Evolutionary conservation across 2,888 invertebrate genomes (phyloP).

Genomic region (Ophion costatus): DNA sequence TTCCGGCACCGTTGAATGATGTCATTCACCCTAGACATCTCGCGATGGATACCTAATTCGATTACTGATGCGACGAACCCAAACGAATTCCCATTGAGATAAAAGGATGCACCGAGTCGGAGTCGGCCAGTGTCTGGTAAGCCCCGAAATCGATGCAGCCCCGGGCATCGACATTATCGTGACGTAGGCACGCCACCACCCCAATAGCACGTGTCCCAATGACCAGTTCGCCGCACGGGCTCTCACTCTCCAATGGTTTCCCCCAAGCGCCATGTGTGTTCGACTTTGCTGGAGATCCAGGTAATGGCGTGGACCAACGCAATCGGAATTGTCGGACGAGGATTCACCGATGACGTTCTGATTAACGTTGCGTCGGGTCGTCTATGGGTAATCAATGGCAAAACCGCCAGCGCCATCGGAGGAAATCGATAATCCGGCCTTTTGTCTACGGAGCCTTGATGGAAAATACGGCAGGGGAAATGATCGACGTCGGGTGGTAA

Average conservation of each 20-base stretch:
- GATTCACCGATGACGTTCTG: constrained; percentile 62
- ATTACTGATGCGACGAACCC: not conserved
- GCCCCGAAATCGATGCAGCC: constrained; percentile 39
- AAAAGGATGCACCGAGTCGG: not conserved
- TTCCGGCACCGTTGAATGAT: no score
- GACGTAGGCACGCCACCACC: constrained; percentile 29
- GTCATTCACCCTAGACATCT: no score
- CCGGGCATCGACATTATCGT: constrained; percentile 53
- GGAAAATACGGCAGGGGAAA: constrained; percentile 25
- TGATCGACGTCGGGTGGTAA: constrained; percentile 48
- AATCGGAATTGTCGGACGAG: constrained; percentile 57
- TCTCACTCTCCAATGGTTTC: constrained; percentile 6
- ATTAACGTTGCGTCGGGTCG: constrained; percentile 57
- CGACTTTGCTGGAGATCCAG: constrained; percentile 44
- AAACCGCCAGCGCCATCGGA: constrained; percentile 32
- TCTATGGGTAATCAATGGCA: constrained; percentile 49
- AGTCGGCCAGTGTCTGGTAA: constrained; percentile 40
- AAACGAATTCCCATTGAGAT: constrained; percentile 9
- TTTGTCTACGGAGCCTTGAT: constrained; percentile 52
- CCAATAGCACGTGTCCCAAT: constrained; percentile 55
- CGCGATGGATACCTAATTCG: not conserved
- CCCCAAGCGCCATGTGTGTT: constrained; percentile 9
- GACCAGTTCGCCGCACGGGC: constrained; percentile 36
- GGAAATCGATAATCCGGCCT: constrained; percentile 60
- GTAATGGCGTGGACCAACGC: constrained; percentile 50